Evolutionary conservation across 2,797 vertebrate species (phyloP), one percentile per base, ranked within the genome.

Genomic region (Lophius americanus): DNA sequence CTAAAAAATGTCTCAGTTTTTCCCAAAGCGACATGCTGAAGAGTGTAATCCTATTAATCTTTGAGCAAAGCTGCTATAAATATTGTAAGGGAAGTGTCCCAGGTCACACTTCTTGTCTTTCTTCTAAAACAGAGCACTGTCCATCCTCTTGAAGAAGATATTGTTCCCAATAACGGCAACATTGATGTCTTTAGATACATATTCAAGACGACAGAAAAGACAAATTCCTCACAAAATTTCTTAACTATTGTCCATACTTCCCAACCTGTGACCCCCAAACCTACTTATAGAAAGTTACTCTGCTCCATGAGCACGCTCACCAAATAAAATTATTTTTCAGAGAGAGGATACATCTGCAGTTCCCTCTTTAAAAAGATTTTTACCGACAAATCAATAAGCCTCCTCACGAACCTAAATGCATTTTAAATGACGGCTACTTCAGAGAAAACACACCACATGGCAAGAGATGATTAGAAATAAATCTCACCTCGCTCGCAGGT

Each of bases 401-500:
- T 36, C 44, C 64, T 79, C 71, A 68, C 68, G 35, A 64, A 64
- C 9, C 36, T 10, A 69, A 67, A 49, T 48, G 33, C 38, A 60
- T 55, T 51, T 76, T 8, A 65, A 56, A 49, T 35, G 51, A 64
- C 73, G 50, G 9, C 47, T 9, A 6, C 9, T n/a, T 60, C 5
- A 68, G 4, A n/a, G 6, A 65, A 51, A 48, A 64, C 38, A 46
- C 51, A 58, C 42, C 55, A 23, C 5, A 47, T 2, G 37, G 23
- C 51, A 39, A 38, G 41, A 51, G 70, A 33, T 5, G 10, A 61
- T 4, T n/a, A 39, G 7, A 61, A 51, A 48, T 7, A 8, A 36
- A 36, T 13, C 96, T 94, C 70, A 99, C 97, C 97, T 92, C 95
- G 92, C 46, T 98, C 96, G 33, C 97, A 99, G 4, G 96, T 97